These are phyloP conservation scores for Lepidocyrtinus sp. DNA, from an alignment of 2,888 invertebrate species.

Conservation along the genomic window DNA sequence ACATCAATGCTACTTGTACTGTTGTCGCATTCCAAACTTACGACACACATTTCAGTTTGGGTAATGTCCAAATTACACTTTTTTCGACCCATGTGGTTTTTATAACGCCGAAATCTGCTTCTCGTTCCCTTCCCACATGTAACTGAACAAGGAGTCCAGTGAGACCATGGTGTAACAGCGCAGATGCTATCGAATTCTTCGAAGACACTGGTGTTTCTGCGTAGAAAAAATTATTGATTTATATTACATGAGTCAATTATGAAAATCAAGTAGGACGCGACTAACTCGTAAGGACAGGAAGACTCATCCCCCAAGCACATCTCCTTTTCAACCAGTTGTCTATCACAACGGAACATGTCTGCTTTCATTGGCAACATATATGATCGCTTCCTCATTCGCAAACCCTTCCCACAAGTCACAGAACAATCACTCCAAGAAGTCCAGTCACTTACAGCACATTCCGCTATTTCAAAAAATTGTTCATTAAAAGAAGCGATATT, in stretches of 20 bases:
- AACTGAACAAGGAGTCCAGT: constrained; percentile 90
- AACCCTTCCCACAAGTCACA: constrained; percentile 90
- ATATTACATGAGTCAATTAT: not conserved
- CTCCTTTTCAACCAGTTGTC: constrained; percentile 84
- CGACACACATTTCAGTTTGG: constrained; percentile 79
- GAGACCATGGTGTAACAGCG: constrained; percentile 81
- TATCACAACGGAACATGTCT: constrained; percentile 78
- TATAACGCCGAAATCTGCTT: constrained; percentile 83
- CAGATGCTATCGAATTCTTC: constrained; percentile 76
- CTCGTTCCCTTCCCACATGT: constrained; percentile 86
- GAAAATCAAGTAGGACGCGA: not conserved
- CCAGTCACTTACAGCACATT: constrained; percentile 86
- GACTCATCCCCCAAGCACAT: constrained; percentile 88
- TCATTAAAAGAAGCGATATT: not conserved
- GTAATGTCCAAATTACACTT: constrained; percentile 85
- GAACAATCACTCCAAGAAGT: constrained; percentile 84
- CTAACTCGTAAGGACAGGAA: constrained; percentile 74
- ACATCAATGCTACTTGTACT: not conserved
- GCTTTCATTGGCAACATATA: constrained; percentile 84
- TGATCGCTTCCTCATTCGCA: constrained; percentile 82
- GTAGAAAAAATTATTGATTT: constrained; percentile 70
- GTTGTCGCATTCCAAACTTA: constrained; percentile 36
- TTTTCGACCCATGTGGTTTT: constrained; percentile 83
- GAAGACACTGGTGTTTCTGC: constrained; percentile 69
- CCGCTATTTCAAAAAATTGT: constrained; percentile 76